phyloP scores from a whole-genome alignment of 2,113 vertebrate genomes.

The Cyphomyrus discorhynchus region DNA sequence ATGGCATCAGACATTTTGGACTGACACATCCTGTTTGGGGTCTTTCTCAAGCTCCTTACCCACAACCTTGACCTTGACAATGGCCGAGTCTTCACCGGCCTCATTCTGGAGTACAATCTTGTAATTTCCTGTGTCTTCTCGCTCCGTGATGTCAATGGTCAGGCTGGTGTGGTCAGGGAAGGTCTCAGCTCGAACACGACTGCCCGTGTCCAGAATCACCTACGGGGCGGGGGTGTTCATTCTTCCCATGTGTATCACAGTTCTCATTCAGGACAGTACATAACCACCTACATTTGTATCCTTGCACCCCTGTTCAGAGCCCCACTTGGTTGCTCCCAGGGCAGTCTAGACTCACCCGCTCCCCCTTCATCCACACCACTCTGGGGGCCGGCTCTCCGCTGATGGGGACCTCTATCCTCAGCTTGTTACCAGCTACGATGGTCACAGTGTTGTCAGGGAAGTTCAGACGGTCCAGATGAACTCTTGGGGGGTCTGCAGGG shows the following conservation, averaged over 20 bases:
- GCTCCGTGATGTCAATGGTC: slow-evolving; percentile 86
- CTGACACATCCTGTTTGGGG: background rate
- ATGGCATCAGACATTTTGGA: background rate
- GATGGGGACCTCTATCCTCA: slow-evolving; percentile 90
- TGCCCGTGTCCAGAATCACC: slow-evolving; percentile 80
- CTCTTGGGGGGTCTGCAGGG: slow-evolving; percentile 80
- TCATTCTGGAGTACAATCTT: slow-evolving; percentile 90
- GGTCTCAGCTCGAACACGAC: slow-evolving; percentile 76
- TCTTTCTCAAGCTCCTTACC: slow-evolving; percentile 54
- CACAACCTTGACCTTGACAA: slow-evolving; percentile 89
- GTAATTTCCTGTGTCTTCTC: slow-evolving; percentile 83
- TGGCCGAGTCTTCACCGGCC: slow-evolving; percentile 83
- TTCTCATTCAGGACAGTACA: background rate
- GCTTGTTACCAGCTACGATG: slow-evolving; percentile 87
- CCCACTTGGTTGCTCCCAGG: background rate
- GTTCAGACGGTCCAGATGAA: slow-evolving; percentile 82
- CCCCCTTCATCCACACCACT: slow-evolving; percentile 87
- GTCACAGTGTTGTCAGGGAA: slow-evolving; percentile 79
- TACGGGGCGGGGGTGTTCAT: slow-evolving; percentile 32
- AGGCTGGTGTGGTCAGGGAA: slow-evolving; percentile 84
- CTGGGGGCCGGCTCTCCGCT: slow-evolving; percentile 85
- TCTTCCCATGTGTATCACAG: background rate
- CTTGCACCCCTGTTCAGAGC: background rate
- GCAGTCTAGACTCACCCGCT: slow-evolving; percentile 67
- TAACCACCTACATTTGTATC: background rate